Base-by-base conservation (phyloP, 2,113 vertebrate genomes). In the Atrichornis clamosus region DNA sequence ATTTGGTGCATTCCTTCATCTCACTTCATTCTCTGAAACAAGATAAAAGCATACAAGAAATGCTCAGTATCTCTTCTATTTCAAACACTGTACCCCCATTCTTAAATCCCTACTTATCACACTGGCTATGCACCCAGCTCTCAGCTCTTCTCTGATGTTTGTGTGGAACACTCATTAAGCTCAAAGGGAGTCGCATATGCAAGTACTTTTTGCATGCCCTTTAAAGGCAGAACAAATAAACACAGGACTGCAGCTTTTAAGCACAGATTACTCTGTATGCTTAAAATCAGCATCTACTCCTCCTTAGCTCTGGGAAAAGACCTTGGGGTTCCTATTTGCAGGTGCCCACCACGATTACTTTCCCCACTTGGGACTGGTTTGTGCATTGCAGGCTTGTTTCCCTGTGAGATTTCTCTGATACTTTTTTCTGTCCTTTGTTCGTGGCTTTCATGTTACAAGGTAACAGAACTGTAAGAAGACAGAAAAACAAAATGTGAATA, bases 201-300 rank as follows among this genome's bases (percentile, higher is more conserved):
- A 93, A 75, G 64, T 75, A 77, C 56, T 62, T 88, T 56, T 56
- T 85, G 76, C 58, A 67, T 83, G 39, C 82, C 88, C 90, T 68
- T 88, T 90, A 93, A 93, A 91, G 52, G 59, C 41, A 89, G 60
- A 93, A 87, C 65, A 96, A 92, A 92, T 30, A 93, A 94, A 92
- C 84, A 92, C 30, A 39, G 24, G 50, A 56, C 52, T 58, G 37
- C 11, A 88, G 50, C 3, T 4, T 90, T 86, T 26, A 86, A 80
- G 55, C 41, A 56, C 35, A 87, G 67, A 81, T 86, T 80, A 84
- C 52, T 81, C 39, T 72, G 42, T 68, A 72, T 49, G 74, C 35
- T 65, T 56, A 87, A 82, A 90, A 56, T 60, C 56, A 75, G 37
- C 39, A 70, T 89, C 87, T 70, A 85, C 55, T 85, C 44, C 63